Evolutionary conservation across 2,113 vertebrate genomes (phyloP).

Genomic region (Cyanocitta stelleri): DNA sequence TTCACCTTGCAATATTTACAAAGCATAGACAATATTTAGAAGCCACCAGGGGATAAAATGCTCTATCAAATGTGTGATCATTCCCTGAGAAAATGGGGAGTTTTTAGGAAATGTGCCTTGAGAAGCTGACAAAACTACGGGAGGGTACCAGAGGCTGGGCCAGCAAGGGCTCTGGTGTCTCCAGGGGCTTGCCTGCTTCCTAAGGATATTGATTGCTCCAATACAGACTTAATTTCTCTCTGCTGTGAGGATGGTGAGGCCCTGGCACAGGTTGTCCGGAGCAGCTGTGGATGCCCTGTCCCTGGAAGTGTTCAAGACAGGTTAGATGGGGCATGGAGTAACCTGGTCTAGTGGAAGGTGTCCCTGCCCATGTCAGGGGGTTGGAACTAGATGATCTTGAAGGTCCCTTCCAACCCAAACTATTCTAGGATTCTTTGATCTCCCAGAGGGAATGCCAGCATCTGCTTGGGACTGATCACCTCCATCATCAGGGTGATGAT

Average conservation of each 20-base stretch:
- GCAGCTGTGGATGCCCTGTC: background rate
- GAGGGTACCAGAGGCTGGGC: background rate
- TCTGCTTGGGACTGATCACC: background rate
- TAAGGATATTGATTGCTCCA: background rate
- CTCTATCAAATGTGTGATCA: background rate
- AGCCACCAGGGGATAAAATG: background rate
- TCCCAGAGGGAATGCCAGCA: fast-evolving
- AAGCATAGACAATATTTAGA: background rate
- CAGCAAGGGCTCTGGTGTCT: background rate
- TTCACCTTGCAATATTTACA: background rate
- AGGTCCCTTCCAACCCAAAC: background rate
- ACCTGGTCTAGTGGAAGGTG: background rate
- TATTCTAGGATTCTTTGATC: background rate
- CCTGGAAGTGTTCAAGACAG: background rate
- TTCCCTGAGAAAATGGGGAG: background rate
- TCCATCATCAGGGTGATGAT: background rate
- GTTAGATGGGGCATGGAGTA: background rate
- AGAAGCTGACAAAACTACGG: background rate
- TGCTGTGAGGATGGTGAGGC: background rate
- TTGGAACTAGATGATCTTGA: background rate
- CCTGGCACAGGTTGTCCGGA: background rate
- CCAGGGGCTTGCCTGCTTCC: background rate
- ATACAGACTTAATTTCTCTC: background rate
- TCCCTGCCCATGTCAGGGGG: background rate
- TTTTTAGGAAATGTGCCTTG: background rate